These are phyloP conservation scores for Pluvialis apricaria DNA, from an alignment of 2,113 vertebrate genomes.

Conservation along the genomic window DNA sequence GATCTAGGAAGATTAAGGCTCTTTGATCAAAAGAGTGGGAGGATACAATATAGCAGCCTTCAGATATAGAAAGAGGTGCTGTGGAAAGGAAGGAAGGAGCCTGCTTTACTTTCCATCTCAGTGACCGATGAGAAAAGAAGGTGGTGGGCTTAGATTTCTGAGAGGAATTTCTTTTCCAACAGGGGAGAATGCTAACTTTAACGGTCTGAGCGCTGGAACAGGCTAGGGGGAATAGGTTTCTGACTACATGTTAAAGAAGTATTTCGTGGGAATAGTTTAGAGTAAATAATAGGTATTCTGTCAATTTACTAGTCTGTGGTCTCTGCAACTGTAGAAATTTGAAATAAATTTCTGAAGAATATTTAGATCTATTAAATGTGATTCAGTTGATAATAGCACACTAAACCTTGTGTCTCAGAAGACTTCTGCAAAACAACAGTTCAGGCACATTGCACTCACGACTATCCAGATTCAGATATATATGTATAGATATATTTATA, in stretches of 20 bases:
- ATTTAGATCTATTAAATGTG: not conserved
- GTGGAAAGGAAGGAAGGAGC: not conserved
- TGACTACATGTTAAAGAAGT: not conserved
- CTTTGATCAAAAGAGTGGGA: not conserved
- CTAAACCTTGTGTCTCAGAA: not conserved
- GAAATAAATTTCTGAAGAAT: not conserved
- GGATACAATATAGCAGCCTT: not conserved
- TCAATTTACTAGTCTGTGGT: not conserved
- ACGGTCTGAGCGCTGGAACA: not conserved
- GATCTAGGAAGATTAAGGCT: not conserved
- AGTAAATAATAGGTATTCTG: not conserved
- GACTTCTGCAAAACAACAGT: not conserved
- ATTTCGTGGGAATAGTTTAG: not conserved
- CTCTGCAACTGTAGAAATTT: not conserved
- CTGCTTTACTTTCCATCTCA: not conserved
- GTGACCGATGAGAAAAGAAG: not conserved
- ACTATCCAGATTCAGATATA: not conserved
- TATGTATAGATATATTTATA: not conserved
- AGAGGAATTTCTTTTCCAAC: not conserved
- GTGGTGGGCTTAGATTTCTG: not conserved
- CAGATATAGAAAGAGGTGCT: not conserved
- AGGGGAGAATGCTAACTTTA: not conserved
- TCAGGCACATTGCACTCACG: fast-evolving
- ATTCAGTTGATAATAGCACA: not conserved
- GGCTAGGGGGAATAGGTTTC: not conserved